Percentiles rank a stretch among this genome's conserved stretches.
phyloP scores from a whole-genome alignment of 2,113 vertebrate species.

The Murina feae region DNA sequence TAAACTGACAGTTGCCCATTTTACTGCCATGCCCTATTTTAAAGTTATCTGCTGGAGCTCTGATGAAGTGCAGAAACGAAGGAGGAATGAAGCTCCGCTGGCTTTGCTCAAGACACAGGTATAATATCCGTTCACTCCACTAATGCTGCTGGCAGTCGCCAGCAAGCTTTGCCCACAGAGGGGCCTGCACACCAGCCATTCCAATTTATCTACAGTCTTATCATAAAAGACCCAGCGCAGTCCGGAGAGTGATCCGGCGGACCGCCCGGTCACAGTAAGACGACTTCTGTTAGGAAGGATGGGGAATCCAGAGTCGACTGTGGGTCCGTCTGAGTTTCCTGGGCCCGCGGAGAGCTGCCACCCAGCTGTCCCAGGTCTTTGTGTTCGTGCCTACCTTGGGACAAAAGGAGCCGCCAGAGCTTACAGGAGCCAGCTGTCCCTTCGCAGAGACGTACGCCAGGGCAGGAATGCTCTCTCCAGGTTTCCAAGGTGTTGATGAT shows the following conservation, averaged over 20 bases:
- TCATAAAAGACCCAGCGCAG: neutral
- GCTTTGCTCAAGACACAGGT: neutral
- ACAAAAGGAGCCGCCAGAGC: neutral
- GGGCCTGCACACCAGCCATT: neutral
- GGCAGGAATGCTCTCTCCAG: neutral
- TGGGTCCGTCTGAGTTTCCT: neutral
- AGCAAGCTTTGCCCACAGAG: neutral
- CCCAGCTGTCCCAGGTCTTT: neutral
- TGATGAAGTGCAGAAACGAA: neutral
- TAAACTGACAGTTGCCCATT: conserved; percentile 39
- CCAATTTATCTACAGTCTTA: neutral
- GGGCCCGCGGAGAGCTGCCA: neutral
- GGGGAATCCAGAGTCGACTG: neutral
- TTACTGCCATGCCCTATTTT: conserved; percentile 53
- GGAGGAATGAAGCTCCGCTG: neutral
- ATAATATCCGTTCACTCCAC: accelerated
- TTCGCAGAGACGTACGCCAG: neutral
- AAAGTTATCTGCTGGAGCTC: conserved; percentile 13
- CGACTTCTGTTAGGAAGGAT: neutral
- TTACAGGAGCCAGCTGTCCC: neutral
- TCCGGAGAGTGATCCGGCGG: neutral
- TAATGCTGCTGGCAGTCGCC: neutral
- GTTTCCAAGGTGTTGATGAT: neutral
- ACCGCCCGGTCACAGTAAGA: neutral
- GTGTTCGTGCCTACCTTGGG: neutral